phyloP scores from a whole-genome alignment of 2,888 invertebrate species.

The Drosophila tanythrix region DNA sequence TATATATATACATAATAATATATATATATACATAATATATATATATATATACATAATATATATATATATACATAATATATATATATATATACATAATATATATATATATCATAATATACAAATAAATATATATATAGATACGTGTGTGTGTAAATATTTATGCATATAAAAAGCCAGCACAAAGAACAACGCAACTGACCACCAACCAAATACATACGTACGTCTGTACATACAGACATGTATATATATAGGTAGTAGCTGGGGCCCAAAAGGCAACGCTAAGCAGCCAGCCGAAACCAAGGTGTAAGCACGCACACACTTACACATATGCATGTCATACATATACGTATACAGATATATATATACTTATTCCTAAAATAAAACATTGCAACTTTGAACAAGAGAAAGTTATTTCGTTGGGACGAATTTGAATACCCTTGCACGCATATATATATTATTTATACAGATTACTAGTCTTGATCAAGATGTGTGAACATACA shows the following conservation, averaged over 20 bases:
- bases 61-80: constrained; percentile 9
- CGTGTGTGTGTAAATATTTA: neutral
- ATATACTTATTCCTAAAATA: constrained; percentile 66
- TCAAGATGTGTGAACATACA: neutral
- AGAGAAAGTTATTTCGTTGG: constrained; percentile 8
- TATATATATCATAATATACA: constrained; percentile 5
- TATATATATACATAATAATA: constrained; percentile 9
- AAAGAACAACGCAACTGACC: constrained; percentile 32
- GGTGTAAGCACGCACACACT: constrained; percentile 63
- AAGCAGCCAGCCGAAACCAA: constrained; percentile 58
- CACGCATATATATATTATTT: neutral
- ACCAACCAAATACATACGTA: constrained; percentile 12
- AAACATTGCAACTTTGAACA: constrained; percentile 73
- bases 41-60: too few relatives aligned
- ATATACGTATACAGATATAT: neutral
- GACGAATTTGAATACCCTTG: constrained; percentile 11
- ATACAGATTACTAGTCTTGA: neutral
- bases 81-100: neutral
- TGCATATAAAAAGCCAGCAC: constrained; percentile 10
- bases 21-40: neutral
- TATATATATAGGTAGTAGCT: neutral
- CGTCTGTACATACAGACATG: neutral
- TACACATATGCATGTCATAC: constrained; percentile 12
- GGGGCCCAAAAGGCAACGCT: constrained; percentile 5
- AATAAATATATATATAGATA: constrained; percentile 8